A percentile compares a stretch with the other conserved stretches of the same genome.
These are phyloP conservation scores for Zapus hudsonius DNA, from an alignment of 2,113 vertebrate species.

Conservation along the genomic window DNA sequence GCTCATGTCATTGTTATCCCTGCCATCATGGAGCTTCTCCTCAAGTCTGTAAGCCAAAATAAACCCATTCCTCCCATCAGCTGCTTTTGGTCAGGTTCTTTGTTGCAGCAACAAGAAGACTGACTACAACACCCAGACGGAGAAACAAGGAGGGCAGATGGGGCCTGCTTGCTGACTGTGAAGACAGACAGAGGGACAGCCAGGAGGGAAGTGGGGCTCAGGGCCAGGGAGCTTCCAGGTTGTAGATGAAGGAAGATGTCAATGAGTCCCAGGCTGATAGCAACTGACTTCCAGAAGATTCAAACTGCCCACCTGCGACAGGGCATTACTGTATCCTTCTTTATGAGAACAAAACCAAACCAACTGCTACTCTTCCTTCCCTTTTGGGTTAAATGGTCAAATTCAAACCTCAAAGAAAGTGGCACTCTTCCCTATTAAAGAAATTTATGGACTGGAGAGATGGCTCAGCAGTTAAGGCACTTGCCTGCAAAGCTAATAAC, in stretches of 20 bases:
- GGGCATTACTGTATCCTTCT: neutral
- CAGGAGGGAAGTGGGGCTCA: neutral
- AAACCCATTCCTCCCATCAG: too few relatives aligned
- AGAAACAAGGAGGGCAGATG: neutral
- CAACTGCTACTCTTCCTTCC: neutral
- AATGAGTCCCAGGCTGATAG: neutral
- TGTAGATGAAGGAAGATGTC: neutral
- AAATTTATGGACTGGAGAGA: too few relatives aligned
- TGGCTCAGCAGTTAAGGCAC: too few relatives aligned
- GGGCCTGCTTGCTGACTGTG: neutral
- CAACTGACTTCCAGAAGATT: neutral
- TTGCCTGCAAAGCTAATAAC: too few relatives aligned
- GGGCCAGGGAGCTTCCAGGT: neutral
- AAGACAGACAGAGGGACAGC: conserved; percentile 41
- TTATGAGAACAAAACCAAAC: neutral
- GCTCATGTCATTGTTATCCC: too few relatives aligned
- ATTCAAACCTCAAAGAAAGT: conserved; percentile 2
- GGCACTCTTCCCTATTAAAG: neutral
- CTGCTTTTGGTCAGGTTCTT: too few relatives aligned
- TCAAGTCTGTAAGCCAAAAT: too few relatives aligned
- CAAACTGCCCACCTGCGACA: neutral
- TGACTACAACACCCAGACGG: too few relatives aligned
- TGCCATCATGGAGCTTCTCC: too few relatives aligned
- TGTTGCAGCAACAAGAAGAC: too few relatives aligned
- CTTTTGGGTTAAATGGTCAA: neutral